Conservation (phyloP, 92 coral and sea anemone species). For the Palythoa grandiflora region DNA sequence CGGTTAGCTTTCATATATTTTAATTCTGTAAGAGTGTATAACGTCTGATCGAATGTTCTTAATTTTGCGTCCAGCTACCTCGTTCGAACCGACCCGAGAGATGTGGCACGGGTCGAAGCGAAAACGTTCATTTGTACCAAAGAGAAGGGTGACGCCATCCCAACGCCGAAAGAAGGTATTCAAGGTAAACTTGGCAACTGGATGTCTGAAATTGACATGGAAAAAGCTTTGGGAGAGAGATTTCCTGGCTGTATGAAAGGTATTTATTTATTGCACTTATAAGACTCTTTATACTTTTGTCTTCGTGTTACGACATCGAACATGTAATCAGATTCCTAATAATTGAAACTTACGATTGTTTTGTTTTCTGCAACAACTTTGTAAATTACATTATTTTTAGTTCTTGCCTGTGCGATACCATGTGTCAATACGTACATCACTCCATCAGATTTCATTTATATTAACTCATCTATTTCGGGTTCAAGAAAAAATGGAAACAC, state of each 20-base stretch:
- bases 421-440: no score
- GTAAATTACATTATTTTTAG: not conserved
- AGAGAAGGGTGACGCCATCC: constrained; percentile 74
- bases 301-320: not conserved
- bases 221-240: constrained; percentile 69
- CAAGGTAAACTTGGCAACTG: constrained; percentile 83
- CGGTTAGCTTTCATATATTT: not conserved
- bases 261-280: not conserved
- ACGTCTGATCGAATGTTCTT: not conserved
- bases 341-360: not conserved
- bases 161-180: constrained; percentile 70
- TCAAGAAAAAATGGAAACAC: no score
- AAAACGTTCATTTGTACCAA: constrained; percentile 86
- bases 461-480: no score
- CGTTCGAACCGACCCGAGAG: constrained; percentile 90
- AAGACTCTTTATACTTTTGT: no score
- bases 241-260: constrained; percentile 92
- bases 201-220: constrained; percentile 74
- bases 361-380: not conserved
- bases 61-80: constrained; percentile 58
- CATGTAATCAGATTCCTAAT: not conserved
- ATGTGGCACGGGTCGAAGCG: constrained; percentile 92
- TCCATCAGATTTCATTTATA: no score
- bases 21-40: no score
- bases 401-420: no score